Conservation (phyloP, 2,888 invertebrate genomes). For the Lochmaea capreae region DNA sequence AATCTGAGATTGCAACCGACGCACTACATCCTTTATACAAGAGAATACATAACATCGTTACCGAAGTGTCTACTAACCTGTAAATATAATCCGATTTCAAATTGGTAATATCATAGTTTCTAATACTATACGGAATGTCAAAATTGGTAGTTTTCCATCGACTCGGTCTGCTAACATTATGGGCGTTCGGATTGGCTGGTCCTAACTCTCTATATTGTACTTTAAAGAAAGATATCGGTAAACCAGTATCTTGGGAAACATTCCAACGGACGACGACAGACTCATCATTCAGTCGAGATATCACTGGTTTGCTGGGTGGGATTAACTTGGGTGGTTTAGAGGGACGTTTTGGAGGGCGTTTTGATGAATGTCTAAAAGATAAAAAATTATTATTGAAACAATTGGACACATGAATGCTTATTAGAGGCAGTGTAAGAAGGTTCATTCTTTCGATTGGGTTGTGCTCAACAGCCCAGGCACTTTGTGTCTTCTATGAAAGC, state of each 20-base stretch:
- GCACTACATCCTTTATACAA: no score
- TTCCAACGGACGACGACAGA: constrained; percentile 95
- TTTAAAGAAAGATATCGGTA: constrained; percentile 90
- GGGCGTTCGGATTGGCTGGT: constrained; percentile 55
- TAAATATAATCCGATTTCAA: constrained; percentile 80
- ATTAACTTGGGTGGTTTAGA: constrained; percentile 70
- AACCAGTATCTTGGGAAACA: constrained; percentile 83
- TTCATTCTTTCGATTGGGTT: no score
- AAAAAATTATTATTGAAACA: constrained; percentile 51
- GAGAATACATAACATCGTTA: no score
- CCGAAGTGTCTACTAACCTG: constrained; percentile 56
- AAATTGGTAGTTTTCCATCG: constrained; percentile 84
- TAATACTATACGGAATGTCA: constrained; percentile 83
- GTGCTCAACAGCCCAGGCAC: no score
- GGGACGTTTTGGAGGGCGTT: constrained; percentile 64
- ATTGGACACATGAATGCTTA: no score
- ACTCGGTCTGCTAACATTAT: constrained; percentile 54
- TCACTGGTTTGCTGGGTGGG: constrained; percentile 88
- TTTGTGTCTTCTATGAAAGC: no score
- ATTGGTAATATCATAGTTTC: constrained; percentile 81
- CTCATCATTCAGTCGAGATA: constrained; percentile 87
- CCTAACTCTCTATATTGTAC: constrained; percentile 79
- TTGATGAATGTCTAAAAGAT: constrained; percentile 60
- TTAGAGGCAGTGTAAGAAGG: constrained; percentile 38
- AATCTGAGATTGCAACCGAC: no score